Evolutionary conservation across 2,113 vertebrate species (phyloP).

Genomic region (Mugil cephalus): DNA sequence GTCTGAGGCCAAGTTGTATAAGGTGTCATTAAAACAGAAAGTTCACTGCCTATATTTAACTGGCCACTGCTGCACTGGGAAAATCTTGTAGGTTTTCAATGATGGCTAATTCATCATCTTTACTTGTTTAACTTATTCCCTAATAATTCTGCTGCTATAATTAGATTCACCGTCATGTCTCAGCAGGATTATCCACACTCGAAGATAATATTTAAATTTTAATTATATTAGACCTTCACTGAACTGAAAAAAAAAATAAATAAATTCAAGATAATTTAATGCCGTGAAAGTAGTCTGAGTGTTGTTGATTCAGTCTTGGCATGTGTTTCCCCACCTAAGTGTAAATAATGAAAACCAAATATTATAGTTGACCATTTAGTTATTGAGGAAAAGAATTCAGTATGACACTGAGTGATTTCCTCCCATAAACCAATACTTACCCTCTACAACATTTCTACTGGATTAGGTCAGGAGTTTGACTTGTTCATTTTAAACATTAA

Average conservation of each 20-base stretch:
- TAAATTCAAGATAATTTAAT: constrained; percentile 18
- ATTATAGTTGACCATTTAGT: too few relatives aligned
- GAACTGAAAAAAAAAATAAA: constrained; percentile 5
- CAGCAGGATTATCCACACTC: constrained; percentile 27
- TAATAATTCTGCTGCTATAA: constrained; percentile 40
- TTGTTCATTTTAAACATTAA: too few relatives aligned
- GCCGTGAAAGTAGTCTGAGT: neutral
- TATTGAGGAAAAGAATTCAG: too few relatives aligned
- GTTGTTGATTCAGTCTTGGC: neutral
- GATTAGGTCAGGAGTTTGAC: too few relatives aligned
- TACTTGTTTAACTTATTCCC: constrained; percentile 7
- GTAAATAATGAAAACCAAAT: too few relatives aligned
- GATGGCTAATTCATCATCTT: constrained; percentile 15
- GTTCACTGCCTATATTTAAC: constrained; percentile 1
- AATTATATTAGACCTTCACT: constrained; percentile 18
- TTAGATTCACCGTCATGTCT: constrained; percentile 43
- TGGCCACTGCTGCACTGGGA: neutral
- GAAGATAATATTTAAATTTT: constrained; percentile 25
- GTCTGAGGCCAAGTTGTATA: constrained; percentile 30
- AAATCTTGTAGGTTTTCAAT: constrained; percentile 12
- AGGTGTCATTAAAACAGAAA: constrained; percentile 26
- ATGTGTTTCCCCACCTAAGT: too few relatives aligned
- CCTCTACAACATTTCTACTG: too few relatives aligned
- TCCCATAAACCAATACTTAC: too few relatives aligned
- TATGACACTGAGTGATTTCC: too few relatives aligned